These are phyloP conservation scores for Loripinus fragilis DNA, from an alignment of 2,888 invertebrate species.

Conservation along the genomic window DNA sequence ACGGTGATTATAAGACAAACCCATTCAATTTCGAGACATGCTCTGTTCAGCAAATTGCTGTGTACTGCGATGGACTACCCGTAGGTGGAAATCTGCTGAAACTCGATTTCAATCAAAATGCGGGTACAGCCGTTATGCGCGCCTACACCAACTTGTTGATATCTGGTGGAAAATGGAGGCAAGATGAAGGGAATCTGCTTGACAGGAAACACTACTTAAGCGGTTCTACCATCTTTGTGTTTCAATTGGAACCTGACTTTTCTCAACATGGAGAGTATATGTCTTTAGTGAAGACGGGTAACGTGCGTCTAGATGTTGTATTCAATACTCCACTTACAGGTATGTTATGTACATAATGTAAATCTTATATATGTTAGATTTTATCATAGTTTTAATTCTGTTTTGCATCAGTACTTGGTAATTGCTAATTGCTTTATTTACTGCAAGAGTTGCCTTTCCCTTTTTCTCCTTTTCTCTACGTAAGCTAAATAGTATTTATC, in stretches of 20 bases:
- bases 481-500: no score
- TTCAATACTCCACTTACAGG: conserved; percentile 35
- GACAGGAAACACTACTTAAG: conserved; percentile 29
- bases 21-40: conserved; percentile 47
- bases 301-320: conserved; percentile 36
- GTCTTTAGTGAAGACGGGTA: conserved; percentile 36
- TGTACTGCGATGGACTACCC: conserved; percentile 45
- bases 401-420: no score
- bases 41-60: conserved; percentile 32
- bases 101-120: conserved; percentile 25
- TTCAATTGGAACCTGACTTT: conserved; percentile 46
- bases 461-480: no score
- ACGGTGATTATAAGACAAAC: conserved; percentile 38
- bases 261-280: conserved; percentile 46
- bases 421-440: no score
- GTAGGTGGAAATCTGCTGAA: conserved; percentile 46
- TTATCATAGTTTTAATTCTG: no score
- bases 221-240: conserved; percentile 38
- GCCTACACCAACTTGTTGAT: conserved; percentile 39
- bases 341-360: conserved; percentile 20
- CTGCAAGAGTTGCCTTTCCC: no score
- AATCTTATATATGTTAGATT: no score
- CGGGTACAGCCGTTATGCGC: conserved; percentile 25
- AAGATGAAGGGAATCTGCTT: conserved; percentile 33
- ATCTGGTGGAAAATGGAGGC: conserved; percentile 37